Evolutionary conservation across 30 jellyfish, hydroid and myxozoan species (phyloP), one percentile per base, ranked within the genome.

Genomic region (Cassiopea xamachana): DNA sequence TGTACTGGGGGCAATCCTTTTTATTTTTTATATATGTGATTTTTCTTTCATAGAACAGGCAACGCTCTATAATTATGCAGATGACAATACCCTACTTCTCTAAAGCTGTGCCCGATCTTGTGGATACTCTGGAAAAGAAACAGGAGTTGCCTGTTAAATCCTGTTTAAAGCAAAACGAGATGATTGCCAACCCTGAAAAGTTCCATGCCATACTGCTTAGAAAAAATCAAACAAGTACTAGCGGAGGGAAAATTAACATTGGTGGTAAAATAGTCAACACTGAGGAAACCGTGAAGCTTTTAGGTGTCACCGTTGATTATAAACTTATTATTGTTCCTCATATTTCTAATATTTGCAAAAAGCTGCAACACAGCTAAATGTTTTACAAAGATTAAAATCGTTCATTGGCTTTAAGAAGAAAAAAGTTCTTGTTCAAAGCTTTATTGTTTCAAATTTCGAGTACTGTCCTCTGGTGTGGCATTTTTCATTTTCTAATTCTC

Each of bases 31-130:
- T 71, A 87, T 49, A 10, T 3, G 12, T 3, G 64, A 55, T 55
- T 80, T 75, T 58, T 81, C 59, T 88, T 45, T 55, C 64, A 55
- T 55, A 55, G 12, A 55, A 55, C 64, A 10, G 64, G 12, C 64
- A 55, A 55, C 12, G 64, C 64, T 55, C 12, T 55, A 55, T 55
- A 55, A 55, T 55, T 55, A 55, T 3, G 64, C 64, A 55, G 94
- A 87, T 60, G 94, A 87, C 80, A 87, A 87, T 45, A 75, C 94
- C 90, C 27, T 67, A 73, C 60, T 64, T 64, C 74, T 14, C 74
- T 14, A 64, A 64, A 14, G 6, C 5, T 64, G 15, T 64, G 74
- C 43, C 74, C 74, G 27, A 64, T 64, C 43, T 64, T 64, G 81
- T 73, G 44, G 12, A 55, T 55, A 55, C 12, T 55, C 64, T 55